A percentile compares a stretch with the other conserved stretches of the same genome.
phyloP scores from a whole-genome alignment of 1,140 invertebrate genomes.

The Bicyclus anynana region DNA sequence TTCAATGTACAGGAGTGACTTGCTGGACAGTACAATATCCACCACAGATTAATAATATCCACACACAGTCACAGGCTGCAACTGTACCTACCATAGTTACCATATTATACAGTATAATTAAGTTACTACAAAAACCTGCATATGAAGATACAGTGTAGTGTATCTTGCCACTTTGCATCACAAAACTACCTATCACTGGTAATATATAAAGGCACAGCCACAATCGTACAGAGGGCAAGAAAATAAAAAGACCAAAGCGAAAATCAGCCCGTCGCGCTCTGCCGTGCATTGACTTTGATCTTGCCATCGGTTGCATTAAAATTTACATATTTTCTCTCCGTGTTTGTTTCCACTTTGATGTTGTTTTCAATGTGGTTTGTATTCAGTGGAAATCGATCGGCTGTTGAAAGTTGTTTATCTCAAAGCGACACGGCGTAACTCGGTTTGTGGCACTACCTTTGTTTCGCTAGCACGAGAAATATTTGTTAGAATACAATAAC shows the following conservation, averaged over 20 bases:
- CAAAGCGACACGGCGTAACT: constrained; percentile 30
- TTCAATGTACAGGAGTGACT: no score
- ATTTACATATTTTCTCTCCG: constrained; percentile 48
- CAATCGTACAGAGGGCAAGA: constrained; percentile 27
- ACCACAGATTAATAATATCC: no score
- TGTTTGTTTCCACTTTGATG: constrained; percentile 44
- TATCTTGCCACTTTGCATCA: neutral
- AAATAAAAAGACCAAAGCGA: constrained; percentile 41
- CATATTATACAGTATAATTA: no score
- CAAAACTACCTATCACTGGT: neutral
- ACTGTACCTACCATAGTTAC: no score
- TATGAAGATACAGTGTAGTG: no score
- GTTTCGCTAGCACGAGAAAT: constrained; percentile 22
- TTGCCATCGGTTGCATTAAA: constrained; percentile 48
- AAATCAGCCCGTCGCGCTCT: constrained; percentile 41
- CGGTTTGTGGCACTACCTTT: constrained; percentile 25
- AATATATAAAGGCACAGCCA: constrained; percentile 5
- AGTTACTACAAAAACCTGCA: no score
- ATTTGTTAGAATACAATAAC: constrained; percentile 7
- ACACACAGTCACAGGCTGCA: no score
- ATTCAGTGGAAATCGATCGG: constrained; percentile 37
- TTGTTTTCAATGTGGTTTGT: constrained; percentile 44
- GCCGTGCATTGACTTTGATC: constrained; percentile 39
- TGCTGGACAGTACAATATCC: no score
- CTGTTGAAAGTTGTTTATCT: constrained; percentile 36